Base-by-base conservation (phyloP, 2,797 vertebrate species). In the Typhlichthys eigenmanni region DNA sequence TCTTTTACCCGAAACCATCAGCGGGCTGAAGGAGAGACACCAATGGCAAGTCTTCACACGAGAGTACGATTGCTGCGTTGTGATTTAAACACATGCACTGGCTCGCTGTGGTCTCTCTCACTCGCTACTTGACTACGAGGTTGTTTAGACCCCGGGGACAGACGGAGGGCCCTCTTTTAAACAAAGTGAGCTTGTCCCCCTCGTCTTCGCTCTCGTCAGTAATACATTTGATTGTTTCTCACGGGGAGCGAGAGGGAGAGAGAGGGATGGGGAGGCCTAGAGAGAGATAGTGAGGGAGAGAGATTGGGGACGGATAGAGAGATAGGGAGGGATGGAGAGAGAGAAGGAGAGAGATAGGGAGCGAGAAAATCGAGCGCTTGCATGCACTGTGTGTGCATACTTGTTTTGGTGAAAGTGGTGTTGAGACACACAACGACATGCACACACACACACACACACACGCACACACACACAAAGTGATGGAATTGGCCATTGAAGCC, bases 401-500 rank as follows among this genome's bases (percentile, higher is more conserved):
- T 48, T n/a, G 47, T 48, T n/a, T n/a, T 13, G 12, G 12, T 12
- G 47, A 48, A n/a, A 11, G 12, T 9, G 47, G 12, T 48, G 47
- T 48, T 17, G 10, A 11, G 10, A 53, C 19, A 13, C 51, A 16
- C n/a, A 45, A 45, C 10, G 32, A 75, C 59, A 62, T 55, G 62
- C 66, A 17, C 58, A 55, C 9, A 55, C 48, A 48, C 59, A 52
- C 58, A 43, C 59, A 52, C 29, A 13, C 60, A 52, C 66, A 13
- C 59, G 49, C 49, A 49, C 50, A 63, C 63, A 67, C 46, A 52
- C 55, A 61, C 13, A 3, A 34, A 60, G 62, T 65, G 75, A 78
- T 49, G 55, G 54, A 82, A 66, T 74, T 69, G 60, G 68, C 29
- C 66, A 60, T 53, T 60, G 2, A 79, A 63, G 61, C 6, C 7